phyloP scores from a whole-genome alignment of 2,113 vertebrate genomes.

The Egretta garzetta region DNA sequence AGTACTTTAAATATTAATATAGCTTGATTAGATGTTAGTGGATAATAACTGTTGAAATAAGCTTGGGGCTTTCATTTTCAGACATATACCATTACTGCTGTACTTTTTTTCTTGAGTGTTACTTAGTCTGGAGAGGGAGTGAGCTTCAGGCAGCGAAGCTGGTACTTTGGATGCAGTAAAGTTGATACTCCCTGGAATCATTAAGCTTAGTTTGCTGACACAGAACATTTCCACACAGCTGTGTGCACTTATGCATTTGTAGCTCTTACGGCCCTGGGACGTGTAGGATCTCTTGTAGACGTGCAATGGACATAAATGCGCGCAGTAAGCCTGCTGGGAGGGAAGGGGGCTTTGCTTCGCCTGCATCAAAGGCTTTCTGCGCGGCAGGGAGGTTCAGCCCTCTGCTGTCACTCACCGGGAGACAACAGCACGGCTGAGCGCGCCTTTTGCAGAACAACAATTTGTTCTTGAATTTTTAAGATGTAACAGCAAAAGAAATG shows the following conservation, averaged over 20 bases:
- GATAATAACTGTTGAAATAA: background rate
- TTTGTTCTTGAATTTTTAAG: background rate
- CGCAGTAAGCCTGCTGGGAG: background rate
- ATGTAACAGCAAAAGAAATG: background rate
- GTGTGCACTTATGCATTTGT: background rate
- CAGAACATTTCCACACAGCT: background rate
- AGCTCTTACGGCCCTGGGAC: background rate
- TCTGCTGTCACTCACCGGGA: background rate
- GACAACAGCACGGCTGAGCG: background rate
- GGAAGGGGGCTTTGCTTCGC: background rate
- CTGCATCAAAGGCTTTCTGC: background rate
- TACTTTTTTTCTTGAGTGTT: background rate
- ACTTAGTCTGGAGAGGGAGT: background rate
- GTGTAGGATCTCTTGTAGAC: background rate
- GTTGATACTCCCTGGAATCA: background rate
- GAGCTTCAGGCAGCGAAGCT: background rate
- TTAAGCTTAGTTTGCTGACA: background rate
- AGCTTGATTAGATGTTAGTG: background rate
- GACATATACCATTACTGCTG: background rate
- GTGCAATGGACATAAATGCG: accelerated
- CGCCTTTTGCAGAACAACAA: background rate
- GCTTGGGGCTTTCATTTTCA: background rate
- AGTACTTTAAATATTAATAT: background rate
- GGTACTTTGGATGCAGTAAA: background rate
- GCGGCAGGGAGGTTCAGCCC: background rate